Percentiles rank a stretch among this genome's conserved stretches.
Conservation (phyloP, 2,888 invertebrate genomes). For the Plagodis pulveraria region DNA sequence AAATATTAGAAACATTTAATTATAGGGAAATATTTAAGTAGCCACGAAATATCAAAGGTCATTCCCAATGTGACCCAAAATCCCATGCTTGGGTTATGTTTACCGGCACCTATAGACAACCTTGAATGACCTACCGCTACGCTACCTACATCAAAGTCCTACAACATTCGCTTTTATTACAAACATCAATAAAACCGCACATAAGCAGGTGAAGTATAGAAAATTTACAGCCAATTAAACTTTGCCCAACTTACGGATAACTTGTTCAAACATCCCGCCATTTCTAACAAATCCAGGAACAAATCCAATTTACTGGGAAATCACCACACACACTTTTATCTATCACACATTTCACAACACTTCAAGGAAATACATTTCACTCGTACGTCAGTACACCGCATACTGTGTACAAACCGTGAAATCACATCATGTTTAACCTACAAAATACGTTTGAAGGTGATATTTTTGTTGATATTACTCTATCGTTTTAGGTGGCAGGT, state of each 20-base stretch:
- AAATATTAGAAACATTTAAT: not conserved
- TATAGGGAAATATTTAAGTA: not conserved
- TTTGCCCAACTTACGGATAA: constrained; percentile 49
- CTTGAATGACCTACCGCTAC: constrained; percentile 79
- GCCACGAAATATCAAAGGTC: constrained; percentile 61
- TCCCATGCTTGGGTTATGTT: constrained; percentile 69
- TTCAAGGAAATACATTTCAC: constrained; percentile 45
- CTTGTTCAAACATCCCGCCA: constrained; percentile 65
- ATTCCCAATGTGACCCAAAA: constrained; percentile 71
- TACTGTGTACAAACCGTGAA: constrained; percentile 76
- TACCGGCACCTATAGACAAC: constrained; percentile 74
- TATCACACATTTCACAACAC: constrained; percentile 48
- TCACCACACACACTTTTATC: constrained; percentile 32
- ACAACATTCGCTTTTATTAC: constrained; percentile 15
- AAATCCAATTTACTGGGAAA: constrained; percentile 41
- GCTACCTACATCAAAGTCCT: constrained; percentile 31
- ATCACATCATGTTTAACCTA: constrained; percentile 82
- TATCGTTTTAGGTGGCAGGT: constrained; percentile 44
- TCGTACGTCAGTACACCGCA: constrained; percentile 57
- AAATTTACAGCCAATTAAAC: constrained; percentile 2
- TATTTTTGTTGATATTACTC: constrained; percentile 83
- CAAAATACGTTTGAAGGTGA: constrained; percentile 84
- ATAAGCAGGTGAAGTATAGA: not conserved
- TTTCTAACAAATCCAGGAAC: constrained; percentile 38
- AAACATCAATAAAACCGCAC: constrained; percentile 9